Evolutionary conservation across 1,140 invertebrate genomes (phyloP).

Genomic region (Heliconius hewitsoni): DNA sequence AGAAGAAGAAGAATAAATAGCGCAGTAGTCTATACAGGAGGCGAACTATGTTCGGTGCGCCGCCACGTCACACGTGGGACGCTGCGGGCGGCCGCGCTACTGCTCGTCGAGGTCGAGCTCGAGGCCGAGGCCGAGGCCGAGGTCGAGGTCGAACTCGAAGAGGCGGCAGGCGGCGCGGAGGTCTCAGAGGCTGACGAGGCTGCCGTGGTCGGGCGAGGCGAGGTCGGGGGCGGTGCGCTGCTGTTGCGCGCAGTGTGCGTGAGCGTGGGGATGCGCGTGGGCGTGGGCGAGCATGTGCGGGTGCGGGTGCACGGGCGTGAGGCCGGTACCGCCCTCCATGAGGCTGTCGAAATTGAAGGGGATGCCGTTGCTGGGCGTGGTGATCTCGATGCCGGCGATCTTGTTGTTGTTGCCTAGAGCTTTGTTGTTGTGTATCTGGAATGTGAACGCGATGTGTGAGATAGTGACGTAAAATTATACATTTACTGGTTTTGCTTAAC

Average conservation of each 20-base stretch:
- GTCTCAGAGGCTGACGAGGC: constrained; percentile 73
- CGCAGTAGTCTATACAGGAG: constrained; percentile 43
- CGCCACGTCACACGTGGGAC: constrained; percentile 37
- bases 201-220: constrained; percentile 66
- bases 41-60: constrained; percentile 47
- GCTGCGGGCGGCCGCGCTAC: constrained; percentile 19
- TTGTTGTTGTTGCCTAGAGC: constrained; percentile 80
- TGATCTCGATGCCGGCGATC: constrained; percentile 90
- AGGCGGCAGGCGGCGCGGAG: constrained; percentile 42
- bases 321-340: constrained; percentile 95
- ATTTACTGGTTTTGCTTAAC: no score
- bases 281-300: constrained; percentile 83
- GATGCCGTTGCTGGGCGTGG: constrained; percentile 92
- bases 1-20: constrained; percentile 49
- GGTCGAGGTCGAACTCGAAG: constrained; percentile 36
- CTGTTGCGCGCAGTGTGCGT: constrained; percentile 72
- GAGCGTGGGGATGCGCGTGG: constrained; percentile 81
- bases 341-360: constrained; percentile 95
- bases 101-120: constrained; percentile 16
- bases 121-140: constrained; percentile 20
- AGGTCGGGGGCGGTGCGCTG: constrained; percentile 66
- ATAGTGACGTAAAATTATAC: no score
- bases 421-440: constrained; percentile 72
- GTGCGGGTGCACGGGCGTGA: constrained; percentile 89
- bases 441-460: neutral